Evolutionary conservation across 2,113 vertebrate species (phyloP), one percentile per base, ranked within the genome.

Genomic region (Crotophaga sulcirostris): DNA sequence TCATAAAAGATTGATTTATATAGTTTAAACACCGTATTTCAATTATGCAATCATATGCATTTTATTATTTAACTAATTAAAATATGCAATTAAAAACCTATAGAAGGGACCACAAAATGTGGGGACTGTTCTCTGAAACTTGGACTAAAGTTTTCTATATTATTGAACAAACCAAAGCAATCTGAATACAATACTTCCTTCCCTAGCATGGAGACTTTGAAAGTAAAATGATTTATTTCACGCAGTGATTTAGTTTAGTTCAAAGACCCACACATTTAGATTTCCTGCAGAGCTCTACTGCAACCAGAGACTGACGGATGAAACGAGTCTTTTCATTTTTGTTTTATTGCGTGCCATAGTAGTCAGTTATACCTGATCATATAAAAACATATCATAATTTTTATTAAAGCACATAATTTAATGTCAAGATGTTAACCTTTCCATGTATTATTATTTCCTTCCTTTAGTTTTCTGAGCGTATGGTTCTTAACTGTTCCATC

Each of bases 361-460:
- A 80, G 44, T 89, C 79, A 60, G 56, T 97, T 88, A 55, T 87
- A 89, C 68, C 72, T 84, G 76, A 72, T 79, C 80, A 80, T 82
- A 92, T 87, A 58, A 91, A 96, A 96, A 93, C 69, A 81, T 44
- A 83, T 11, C 3, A 64, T 90, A 84, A 84, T 89, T 73, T 97
- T 96, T 94, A 96, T 44, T 94, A 94, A 92, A 85, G 9, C 56
- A 10, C 19, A 73, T 89, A 93, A 88, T 96, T 94, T 94, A 96
- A 93, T 94, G 86, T 96, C 87, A 98, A 72, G 54, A 77, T 91
- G 70, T 91, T 94, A 97, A 91, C 58, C 90, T 95, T 97, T 95
- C 15, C 13, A 51, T 26, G 13, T 81, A 92, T 93, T 95, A 95
- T 94, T 96, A 89, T 92, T 97, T 96, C 54, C 60, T 82, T 52